Percentiles rank a stretch among this genome's conserved stretches.
Conservation (phyloP, 2,888 invertebrate species). For the Diloba caeruleocephala region DNA sequence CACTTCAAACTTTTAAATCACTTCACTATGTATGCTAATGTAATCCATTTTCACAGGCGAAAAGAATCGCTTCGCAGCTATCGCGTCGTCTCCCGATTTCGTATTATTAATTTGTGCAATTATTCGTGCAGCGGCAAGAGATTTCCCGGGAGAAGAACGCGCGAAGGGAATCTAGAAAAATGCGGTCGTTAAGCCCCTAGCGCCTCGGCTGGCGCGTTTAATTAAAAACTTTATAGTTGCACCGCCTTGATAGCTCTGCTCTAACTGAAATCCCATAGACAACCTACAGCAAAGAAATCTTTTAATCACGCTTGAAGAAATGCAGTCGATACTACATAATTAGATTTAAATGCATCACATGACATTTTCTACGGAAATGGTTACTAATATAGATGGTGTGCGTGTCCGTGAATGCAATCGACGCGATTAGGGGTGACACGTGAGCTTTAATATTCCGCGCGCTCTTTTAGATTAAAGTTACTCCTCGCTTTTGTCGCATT, state of each 20-base stretch:
- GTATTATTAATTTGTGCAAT: slow-evolving; percentile 83
- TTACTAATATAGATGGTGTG: slow-evolving; percentile 46
- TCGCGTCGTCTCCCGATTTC: slow-evolving; percentile 69
- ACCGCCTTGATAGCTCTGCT: slow-evolving; percentile 65
- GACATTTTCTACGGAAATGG: slow-evolving; percentile 31
- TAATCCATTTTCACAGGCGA: slow-evolving; percentile 68
- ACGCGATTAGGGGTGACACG: slow-evolving; percentile 57
- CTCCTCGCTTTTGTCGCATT: slow-evolving; percentile 51
- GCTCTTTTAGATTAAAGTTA: slow-evolving; percentile 59
- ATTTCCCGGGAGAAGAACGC: slow-evolving; percentile 77
- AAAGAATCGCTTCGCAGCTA: slow-evolving; percentile 61
- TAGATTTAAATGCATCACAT: slow-evolving; percentile 33
- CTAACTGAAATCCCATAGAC: slow-evolving; percentile 63
- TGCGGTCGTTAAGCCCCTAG: slow-evolving; percentile 79
- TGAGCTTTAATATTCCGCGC: slow-evolving; percentile 61
- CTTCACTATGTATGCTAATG: slow-evolving; percentile 66
- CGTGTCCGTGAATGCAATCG: slow-evolving; percentile 52
- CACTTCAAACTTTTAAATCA: slow-evolving; percentile 57
- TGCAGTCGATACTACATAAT: slow-evolving; percentile 21
- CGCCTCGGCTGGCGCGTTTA: slow-evolving; percentile 73
- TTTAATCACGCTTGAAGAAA: slow-evolving; percentile 29
- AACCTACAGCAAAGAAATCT: slow-evolving; percentile 47
- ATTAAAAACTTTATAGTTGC: slow-evolving; percentile 85
- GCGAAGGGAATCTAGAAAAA: slow-evolving; percentile 82
- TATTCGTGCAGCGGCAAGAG: slow-evolving; percentile 77